Evolutionary conservation across 2,888 invertebrate genomes (phyloP), one percentile per base, ranked within the genome.

Genomic region (Chymomyza fuscimana): DNA sequence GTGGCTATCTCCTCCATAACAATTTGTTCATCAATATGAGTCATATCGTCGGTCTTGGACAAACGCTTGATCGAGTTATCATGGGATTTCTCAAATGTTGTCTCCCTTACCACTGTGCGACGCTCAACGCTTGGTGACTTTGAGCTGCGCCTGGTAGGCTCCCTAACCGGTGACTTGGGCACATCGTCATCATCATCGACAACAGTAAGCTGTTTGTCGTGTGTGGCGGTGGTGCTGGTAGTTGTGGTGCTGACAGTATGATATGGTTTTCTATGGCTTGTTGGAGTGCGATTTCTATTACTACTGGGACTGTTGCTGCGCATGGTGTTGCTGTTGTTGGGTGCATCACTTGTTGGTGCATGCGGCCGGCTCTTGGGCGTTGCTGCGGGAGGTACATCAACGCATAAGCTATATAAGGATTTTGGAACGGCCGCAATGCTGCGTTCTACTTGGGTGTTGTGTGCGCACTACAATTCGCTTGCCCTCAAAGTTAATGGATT

Each of bases 101-200:
- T 81, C 67, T 90, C 87, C 54, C 88, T 81, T 70, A 79, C 76
- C 61, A 86, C 78, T 54, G 82, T 78, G 56, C 82, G 86, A 78
- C 82, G 80, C 63, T 87, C 87, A 67, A 81, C 74, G 71, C 73
- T 85, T 3, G 82, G 79, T 36, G 84, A 78, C 65, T 85, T 85
- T 60, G 87, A 79, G 65, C 74, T 87, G 16, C 80, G 80, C 59
- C 77, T 75, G 22, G 62, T 68, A 36, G 70, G 80, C 64, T 76
- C 64, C 25, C 58, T 54, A 15, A 54, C 9, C 19, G n/a, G n/a
- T 22, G 54, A 54, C 54, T 46, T 25, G 68, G 61, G 32, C 63
- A 50, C 62, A 10, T 69, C 69, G 3, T 65, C 70, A 36, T 62
- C 40, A 40, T 69, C 61, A 59, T 12, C 32, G 46, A 46, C 58